Percentiles rank a stretch among this genome's conserved stretches.
phyloP scores from a whole-genome alignment of 1,140 invertebrate genomes.

The Nephila pilipes region DNA sequence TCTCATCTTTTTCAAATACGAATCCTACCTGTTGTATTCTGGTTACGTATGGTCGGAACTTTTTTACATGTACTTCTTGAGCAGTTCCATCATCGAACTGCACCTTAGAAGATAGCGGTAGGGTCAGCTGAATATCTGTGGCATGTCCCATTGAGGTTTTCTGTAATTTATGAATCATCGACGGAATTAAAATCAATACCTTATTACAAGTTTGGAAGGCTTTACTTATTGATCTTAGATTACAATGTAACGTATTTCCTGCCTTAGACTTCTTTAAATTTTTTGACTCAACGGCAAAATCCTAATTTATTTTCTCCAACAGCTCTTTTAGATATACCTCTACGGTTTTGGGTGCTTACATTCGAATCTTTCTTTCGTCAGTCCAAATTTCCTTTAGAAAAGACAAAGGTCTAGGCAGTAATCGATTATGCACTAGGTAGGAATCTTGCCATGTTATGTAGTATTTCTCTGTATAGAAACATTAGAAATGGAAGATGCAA shows the following conservation, averaged over 20 bases:
- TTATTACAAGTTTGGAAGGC: not conserved
- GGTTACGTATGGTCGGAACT: not conserved
- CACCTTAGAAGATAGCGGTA: not conserved
- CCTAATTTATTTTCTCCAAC: not conserved
- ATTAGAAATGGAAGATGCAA: no score
- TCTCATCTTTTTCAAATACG: conserved; percentile 14
- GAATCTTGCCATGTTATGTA: no score
- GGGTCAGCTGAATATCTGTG: not conserved
- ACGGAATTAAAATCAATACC: not conserved
- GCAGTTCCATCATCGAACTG: not conserved
- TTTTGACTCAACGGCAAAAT: not conserved
- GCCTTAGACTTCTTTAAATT: not conserved
- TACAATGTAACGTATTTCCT: not conserved
- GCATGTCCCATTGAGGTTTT: not conserved
- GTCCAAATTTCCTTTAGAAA: no score
- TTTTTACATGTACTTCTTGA: not conserved
- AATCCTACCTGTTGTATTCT: conserved; percentile 4
- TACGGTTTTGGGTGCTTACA: not conserved
- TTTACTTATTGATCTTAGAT: not conserved
- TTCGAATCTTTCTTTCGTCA: not conserved
- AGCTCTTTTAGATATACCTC: not conserved
- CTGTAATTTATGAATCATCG: not conserved
- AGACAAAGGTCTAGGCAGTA: no score
- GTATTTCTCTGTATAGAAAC: no score
- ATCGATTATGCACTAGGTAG: no score